Evolutionary conservation across 2,888 invertebrate genomes (phyloP).

Genomic region (Pseudococcus longispinus): DNA sequence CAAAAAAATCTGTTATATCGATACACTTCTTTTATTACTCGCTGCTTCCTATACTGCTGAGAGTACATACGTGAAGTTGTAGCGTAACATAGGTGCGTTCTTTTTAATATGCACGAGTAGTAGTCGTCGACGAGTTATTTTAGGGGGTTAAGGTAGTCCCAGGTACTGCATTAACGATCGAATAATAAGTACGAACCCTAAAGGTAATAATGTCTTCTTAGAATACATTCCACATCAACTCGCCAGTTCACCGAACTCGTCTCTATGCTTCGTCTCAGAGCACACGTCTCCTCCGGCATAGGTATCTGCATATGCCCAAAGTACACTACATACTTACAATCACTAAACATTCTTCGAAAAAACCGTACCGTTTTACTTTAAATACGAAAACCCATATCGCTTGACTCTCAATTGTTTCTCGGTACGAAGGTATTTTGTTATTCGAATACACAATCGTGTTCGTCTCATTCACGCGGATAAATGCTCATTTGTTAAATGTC

Average conservation of each 20-base stretch:
- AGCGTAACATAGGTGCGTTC: slow-evolving; percentile 15
- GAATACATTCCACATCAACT: slow-evolving; percentile 52
- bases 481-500: neutral
- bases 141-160: slow-evolving; percentile 37
- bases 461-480: neutral
- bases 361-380: neutral
- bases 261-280: slow-evolving; percentile 1
- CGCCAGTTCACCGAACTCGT: slow-evolving; percentile 50
- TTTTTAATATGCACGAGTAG: slow-evolving; percentile 14
- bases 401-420: slow-evolving; percentile 25
- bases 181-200: slow-evolving; percentile 45
- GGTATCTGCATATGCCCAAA: slow-evolving; percentile 2
- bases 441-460: neutral
- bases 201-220: slow-evolving; percentile 40
- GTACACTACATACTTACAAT: neutral
- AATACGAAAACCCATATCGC: neutral
- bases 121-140: slow-evolving; percentile 10
- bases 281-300: neutral
- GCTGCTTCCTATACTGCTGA: neutral
- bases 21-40: neutral
- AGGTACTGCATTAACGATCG: slow-evolving; percentile 33
- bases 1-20: neutral
- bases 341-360: neutral
- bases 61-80: neutral
- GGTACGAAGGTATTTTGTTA: neutral